Base-by-base conservation (phyloP, 2,113 vertebrate species). In the Trochalopteron elliotii region DNA sequence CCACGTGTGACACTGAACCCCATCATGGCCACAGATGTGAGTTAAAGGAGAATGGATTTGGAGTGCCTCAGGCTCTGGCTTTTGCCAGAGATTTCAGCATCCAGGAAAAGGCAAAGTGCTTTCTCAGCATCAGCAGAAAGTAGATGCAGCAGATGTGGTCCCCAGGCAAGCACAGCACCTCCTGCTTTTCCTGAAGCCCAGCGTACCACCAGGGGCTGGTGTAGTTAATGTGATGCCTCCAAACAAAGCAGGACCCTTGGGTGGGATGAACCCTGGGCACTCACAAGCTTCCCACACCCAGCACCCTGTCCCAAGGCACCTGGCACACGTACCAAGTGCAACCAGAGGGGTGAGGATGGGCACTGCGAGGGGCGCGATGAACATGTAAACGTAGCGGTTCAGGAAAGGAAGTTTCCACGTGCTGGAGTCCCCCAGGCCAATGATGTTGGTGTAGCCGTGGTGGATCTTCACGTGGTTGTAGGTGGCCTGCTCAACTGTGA, bases 351-450 rank as follows among this genome's bases (percentile, higher is more conserved):
- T 99, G 44, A 99, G 40, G 96, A 99, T 4, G 47, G 99, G 99
- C 53, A 99, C 88, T 0, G 97, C 65, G 2, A 99, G 94, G 2
- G 99, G 99, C 0, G 99, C 99, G 0, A 99, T 11, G 96, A 99
- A 99, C 98, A 99, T 98, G 97, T 99, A 99, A 85, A 99, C 6
- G 0, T 94, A 94, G 50, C 99, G 98, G 52, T 99, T 98, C 89
- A 99, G 98, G 94, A 91, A 97, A 5, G 99, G 99, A 67, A 98
- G 49, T 75, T 98, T 98, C 99, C 99, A 99, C 1, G 98, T 98
- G 97, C 99, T 99, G 63, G 99, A 99, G 97, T 99, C 99, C 1
- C 99, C 99, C 82, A 99, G 95, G 35, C 99, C 99, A 0, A 99
- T 97, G 79, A 99, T 42, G 0, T 99, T 99, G 68, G 99, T 99